Evolutionary conservation across 2,797 vertebrate species (phyloP).

Genomic region (Malurus splendens): DNA sequence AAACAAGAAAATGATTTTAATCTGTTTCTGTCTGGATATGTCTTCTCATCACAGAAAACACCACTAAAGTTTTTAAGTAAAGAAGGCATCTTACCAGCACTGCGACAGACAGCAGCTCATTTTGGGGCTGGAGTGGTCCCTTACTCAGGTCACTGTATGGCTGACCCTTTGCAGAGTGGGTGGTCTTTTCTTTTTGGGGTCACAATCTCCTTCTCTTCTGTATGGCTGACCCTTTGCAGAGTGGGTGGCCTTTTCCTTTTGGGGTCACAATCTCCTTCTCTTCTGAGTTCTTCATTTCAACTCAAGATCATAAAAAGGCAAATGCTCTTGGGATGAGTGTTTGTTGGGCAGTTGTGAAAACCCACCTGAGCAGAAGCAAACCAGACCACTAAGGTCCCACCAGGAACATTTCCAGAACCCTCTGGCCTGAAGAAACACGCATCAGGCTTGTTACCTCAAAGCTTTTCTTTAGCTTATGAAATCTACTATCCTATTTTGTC

Average conservation of each 20-base stretch:
- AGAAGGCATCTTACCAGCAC: neutral
- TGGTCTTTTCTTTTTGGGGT: neutral
- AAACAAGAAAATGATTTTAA: neutral
- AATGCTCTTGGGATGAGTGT: neutral
- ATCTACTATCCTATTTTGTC: neutral
- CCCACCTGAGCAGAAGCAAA: neutral
- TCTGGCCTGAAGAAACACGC: neutral
- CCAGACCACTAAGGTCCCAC: accelerated
- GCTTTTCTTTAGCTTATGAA: neutral
- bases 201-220: neutral
- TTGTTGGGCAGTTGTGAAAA: neutral
- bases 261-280: neutral
- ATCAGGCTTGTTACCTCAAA: neutral
- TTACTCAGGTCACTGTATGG: neutral
- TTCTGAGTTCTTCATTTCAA: neutral
- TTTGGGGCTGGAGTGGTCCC: neutral
- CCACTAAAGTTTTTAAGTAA: neutral
- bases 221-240: neutral
- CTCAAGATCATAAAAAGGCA: neutral
- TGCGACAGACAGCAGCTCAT: neutral
- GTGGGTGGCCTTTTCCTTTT: neutral
- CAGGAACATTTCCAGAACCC: neutral
- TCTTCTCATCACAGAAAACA: neutral
- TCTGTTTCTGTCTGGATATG: neutral
- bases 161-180: neutral